Conservation (phyloP, 2,888 invertebrate species). For the Tineola bisselliella region DNA sequence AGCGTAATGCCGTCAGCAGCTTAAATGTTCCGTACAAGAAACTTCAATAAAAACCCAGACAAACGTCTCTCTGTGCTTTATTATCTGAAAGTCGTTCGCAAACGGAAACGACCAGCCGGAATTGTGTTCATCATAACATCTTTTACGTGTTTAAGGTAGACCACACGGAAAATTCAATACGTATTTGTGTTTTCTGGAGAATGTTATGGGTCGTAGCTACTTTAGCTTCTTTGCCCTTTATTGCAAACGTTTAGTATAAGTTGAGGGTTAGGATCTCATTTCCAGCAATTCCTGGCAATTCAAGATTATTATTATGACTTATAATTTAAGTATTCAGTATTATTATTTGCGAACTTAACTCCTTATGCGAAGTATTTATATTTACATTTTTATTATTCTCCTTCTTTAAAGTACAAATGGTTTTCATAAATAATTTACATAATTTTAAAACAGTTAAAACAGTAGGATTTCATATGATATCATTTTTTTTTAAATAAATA, state of each 20-base stretch:
- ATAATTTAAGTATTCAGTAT: neutral
- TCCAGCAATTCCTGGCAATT: neutral
- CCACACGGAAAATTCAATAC: neutral
- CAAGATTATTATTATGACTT: neutral
- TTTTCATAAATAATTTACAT: neutral
- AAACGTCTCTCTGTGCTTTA: conserved; percentile 33
- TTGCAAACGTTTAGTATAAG: neutral
- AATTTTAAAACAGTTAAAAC: neutral
- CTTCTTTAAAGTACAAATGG: neutral
- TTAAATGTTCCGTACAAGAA: conserved; percentile 46
- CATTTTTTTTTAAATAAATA: too few relatives aligned
- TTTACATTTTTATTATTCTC: neutral
- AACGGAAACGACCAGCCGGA: conserved; percentile 23
- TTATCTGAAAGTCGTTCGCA: conserved; percentile 47
- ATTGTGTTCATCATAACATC: neutral
- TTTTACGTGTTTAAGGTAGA: conserved; percentile 5
- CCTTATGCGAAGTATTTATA: neutral
- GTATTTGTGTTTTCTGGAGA: neutral
- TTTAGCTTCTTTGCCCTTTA: neutral
- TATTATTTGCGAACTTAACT: neutral
- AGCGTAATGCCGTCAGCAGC: conserved; percentile 16
- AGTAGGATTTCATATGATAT: neutral
- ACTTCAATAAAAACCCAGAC: conserved; percentile 39
- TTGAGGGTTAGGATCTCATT: neutral
- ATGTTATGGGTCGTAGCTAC: neutral